Evolutionary conservation across 2,113 vertebrate species (phyloP).

Genomic region (Datnioides undecimradiatus): DNA sequence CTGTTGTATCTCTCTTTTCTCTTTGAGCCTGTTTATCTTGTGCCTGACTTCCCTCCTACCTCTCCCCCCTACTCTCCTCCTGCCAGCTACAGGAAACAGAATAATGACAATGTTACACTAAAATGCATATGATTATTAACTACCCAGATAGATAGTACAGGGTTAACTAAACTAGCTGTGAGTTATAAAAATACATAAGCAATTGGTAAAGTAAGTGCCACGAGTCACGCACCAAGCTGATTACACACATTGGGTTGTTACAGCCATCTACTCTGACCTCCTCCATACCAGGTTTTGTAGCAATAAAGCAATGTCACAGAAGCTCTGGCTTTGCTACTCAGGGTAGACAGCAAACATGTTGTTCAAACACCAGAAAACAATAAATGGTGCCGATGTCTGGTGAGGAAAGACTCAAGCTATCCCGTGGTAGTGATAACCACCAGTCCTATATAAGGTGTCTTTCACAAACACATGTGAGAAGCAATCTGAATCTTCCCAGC

Average conservation of each 20-base stretch:
- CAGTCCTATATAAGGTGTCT: background rate
- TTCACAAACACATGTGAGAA: background rate
- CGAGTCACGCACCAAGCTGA: background rate
- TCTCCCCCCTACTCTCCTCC: no score
- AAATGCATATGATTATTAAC: background rate
- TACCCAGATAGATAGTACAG: background rate
- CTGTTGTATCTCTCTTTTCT: constrained; percentile 6
- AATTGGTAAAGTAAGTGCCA: background rate
- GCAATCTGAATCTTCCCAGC: background rate
- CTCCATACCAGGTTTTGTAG: background rate
- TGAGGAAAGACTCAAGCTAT: background rate
- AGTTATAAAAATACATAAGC: background rate
- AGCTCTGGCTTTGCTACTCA: background rate
- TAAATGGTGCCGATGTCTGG: background rate
- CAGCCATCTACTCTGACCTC: background rate
- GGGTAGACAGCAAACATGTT: no score
- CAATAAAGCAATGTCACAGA: background rate
- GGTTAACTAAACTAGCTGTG: background rate
- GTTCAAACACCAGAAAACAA: no score
- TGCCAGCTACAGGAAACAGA: background rate
- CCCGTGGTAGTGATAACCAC: background rate
- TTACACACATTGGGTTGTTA: background rate
- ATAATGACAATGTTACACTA: background rate
- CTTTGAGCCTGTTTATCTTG: constrained; percentile 23
- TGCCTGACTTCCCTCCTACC: background rate